A percentile compares a stretch with the other conserved stretches of the same genome.
phyloP scores from a whole-genome alignment of 2,888 invertebrate species.

The Cerastis rubricosa region DNA sequence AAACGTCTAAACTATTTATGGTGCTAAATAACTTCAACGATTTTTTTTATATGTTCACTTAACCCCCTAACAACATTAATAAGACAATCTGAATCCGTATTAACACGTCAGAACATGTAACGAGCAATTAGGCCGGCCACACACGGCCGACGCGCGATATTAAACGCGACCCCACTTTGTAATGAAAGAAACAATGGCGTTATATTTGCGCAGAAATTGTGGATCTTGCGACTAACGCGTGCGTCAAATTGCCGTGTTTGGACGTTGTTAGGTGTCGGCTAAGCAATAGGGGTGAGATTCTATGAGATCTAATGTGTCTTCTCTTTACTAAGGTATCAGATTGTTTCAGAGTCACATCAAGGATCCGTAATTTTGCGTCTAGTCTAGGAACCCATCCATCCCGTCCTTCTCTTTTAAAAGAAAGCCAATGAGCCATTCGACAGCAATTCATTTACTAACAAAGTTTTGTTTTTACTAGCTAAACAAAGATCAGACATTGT shows the following conservation, averaged over 20 bases:
- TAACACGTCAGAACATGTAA: constrained; percentile 70
- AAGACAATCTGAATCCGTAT: constrained; percentile 63
- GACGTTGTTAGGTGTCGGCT: constrained; percentile 66
- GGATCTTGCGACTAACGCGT: constrained; percentile 76
- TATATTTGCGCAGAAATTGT: constrained; percentile 74
- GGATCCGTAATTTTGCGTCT: neutral
- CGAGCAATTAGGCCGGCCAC: constrained; percentile 78
- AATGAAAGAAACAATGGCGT: constrained; percentile 79
- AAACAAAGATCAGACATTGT: neutral
- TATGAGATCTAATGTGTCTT: neutral
- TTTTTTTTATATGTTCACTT: constrained; percentile 14
- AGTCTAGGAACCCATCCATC: neutral
- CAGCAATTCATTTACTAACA: neutral
- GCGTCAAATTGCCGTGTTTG: constrained; percentile 76
- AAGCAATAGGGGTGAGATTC: constrained; percentile 32
- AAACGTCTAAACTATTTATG: neutral
- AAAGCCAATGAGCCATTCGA: neutral
- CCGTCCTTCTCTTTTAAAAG: neutral
- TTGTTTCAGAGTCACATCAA: neutral
- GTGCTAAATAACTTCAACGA: neutral
- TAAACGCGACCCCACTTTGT: constrained; percentile 71
- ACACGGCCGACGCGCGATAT: constrained; percentile 69
- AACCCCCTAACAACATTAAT: constrained; percentile 55
- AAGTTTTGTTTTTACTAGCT: neutral
- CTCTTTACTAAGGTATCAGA: neutral